Percentiles rank a stretch among this genome's conserved stretches.
Conservation (phyloP, 2,797 vertebrate species). For the Darevskia mixta region DNA sequence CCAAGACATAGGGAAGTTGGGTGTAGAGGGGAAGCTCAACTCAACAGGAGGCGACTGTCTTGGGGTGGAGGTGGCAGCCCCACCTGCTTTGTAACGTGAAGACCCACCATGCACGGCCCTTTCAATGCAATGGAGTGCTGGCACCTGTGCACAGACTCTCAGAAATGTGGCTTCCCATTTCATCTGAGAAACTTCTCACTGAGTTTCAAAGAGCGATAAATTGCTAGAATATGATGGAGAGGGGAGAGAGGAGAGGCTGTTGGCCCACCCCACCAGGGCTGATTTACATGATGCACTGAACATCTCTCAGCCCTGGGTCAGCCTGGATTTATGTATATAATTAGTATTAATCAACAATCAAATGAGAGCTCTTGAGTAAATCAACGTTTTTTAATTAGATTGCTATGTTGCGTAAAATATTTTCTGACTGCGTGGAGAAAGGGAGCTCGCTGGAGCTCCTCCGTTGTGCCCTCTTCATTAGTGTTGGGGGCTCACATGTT, state of each 20-base stretch:
- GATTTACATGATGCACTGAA: conserved; percentile 30
- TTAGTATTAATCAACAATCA: conserved; percentile 60
- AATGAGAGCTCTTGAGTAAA: conserved; percentile 56
- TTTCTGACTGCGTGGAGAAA: conserved; percentile 43
- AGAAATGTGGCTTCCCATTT: background rate
- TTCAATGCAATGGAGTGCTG: background rate
- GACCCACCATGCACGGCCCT: background rate
- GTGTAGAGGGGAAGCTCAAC: too few species aligned
- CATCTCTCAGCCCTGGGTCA: conserved; percentile 37
- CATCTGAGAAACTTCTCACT: background rate
- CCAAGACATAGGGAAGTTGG: too few species aligned
- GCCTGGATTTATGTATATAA: conserved; percentile 54
- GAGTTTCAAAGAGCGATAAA: background rate
- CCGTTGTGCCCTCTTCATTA: background rate
- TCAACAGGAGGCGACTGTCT: too few species aligned
- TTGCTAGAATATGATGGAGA: background rate
- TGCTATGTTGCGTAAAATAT: conserved; percentile 39
- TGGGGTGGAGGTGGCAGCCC: background rate
- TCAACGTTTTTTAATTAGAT: conserved; percentile 59
- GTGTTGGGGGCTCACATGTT: background rate
- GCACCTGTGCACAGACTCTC: too few species aligned
- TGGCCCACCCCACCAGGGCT: background rate
- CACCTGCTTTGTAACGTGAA: too few species aligned
- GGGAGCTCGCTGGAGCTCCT: background rate
- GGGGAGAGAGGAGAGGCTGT: background rate